Conservation (phyloP, 1,140 invertebrate genomes). For the Dendroctonus valens region DNA sequence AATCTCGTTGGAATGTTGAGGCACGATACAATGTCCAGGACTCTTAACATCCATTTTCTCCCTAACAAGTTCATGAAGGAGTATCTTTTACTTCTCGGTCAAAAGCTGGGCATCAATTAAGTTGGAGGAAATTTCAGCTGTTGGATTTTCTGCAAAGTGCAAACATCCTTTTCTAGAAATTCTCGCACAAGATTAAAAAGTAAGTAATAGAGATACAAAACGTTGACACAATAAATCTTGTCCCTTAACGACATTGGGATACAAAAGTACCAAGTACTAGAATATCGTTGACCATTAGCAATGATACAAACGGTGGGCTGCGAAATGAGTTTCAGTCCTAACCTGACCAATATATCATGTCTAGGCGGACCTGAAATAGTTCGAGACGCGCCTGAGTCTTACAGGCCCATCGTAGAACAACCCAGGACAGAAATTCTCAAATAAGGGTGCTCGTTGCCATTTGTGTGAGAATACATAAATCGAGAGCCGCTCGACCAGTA, state of each 20-base stretch:
- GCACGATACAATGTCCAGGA: no score
- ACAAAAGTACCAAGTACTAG: not conserved
- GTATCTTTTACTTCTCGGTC: no score
- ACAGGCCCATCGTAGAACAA: slow-evolving; percentile 10
- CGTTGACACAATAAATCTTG: slow-evolving; percentile 12
- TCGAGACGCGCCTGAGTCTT: slow-evolving; percentile 28
- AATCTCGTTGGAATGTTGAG: no score
- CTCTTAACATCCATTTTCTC: no score
- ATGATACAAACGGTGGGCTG: slow-evolving; percentile 14
- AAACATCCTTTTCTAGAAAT: slow-evolving; percentile 35
- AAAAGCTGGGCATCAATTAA: no score
- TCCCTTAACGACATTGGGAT: slow-evolving; percentile 14
- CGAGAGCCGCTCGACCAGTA: not conserved
- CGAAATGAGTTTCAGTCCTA: not conserved
- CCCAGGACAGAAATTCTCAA: slow-evolving; percentile 19
- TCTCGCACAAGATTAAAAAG: slow-evolving; percentile 23
- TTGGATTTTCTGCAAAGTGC: no score
- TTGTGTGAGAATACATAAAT: slow-evolving; percentile 7
- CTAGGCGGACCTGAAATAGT: slow-evolving; percentile 21
- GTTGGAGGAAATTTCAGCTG: no score
- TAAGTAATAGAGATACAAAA: slow-evolving; percentile 13
- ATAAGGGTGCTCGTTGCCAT: slow-evolving; percentile 19
- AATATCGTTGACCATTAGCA: slow-evolving; percentile 24
- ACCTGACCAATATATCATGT: no score
- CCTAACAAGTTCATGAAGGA: no score